These are phyloP conservation scores for Rhineura floridana DNA, from an alignment of 2,113 vertebrate species.

Conservation along the genomic window DNA sequence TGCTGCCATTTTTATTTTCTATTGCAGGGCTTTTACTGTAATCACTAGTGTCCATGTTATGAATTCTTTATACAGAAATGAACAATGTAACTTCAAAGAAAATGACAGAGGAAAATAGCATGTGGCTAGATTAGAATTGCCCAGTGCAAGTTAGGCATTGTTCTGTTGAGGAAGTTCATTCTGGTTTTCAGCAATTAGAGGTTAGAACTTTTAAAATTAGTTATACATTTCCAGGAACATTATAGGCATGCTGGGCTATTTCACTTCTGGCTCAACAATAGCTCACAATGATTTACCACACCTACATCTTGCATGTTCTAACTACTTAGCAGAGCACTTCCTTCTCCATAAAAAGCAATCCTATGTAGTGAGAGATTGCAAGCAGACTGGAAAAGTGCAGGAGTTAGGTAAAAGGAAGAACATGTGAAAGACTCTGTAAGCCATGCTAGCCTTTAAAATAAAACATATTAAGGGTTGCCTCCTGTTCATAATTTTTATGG, in stretches of 20 bases:
- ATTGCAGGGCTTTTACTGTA: background rate
- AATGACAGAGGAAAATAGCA: background rate
- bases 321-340: background rate
- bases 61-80: background rate
- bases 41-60: background rate
- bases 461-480: background rate
- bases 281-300: background rate
- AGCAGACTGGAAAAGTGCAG: background rate
- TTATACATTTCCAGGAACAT: background rate
- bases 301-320: background rate
- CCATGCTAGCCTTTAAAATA: background rate
- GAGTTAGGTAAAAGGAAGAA: background rate
- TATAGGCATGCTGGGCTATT: slow-evolving; percentile 6
- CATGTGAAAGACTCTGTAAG: background rate
- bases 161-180: background rate
- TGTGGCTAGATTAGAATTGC: background rate
- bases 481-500: background rate
- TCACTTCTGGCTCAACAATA: background rate
- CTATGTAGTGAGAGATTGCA: background rate
- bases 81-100: background rate
- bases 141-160: background rate
- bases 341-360: background rate
- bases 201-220: background rate
- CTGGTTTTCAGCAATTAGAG: background rate
- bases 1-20: background rate